Conservation (phyloP, 2,797 vertebrate species). For the Lateolabrax maculatus region DNA sequence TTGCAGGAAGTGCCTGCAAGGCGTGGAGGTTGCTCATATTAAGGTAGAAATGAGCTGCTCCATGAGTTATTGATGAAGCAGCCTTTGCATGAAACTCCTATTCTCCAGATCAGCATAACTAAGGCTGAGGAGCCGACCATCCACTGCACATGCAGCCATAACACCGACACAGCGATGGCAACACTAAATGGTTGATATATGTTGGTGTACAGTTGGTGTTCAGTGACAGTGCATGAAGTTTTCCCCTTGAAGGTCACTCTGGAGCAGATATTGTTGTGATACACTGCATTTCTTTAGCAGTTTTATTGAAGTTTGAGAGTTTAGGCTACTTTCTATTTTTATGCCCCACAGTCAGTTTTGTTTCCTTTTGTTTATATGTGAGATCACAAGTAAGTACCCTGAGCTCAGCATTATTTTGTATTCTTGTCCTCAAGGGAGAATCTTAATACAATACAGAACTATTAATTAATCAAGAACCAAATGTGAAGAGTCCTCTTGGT, state of each 20-base stretch:
- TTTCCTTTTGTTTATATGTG: not conserved
- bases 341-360: not conserved
- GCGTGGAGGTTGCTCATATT: conserved; percentile 30
- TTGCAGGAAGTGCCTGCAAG: conserved; percentile 69
- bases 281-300: not conserved
- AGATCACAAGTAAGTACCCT: not conserved
- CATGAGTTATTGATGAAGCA: conserved; percentile 74
- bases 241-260: not conserved
- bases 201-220: not conserved
- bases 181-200: not conserved
- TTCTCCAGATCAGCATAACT: conserved; percentile 22
- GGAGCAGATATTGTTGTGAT: not conserved
- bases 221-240: not conserved
- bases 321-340: not conserved
- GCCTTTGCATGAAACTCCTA: conserved; percentile 33
- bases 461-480: conserved; percentile 2
- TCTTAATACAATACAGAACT: not conserved
- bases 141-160: not conserved
- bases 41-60: conserved; percentile 54
- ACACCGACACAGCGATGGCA: not conserved
- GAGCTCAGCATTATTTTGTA: not conserved
- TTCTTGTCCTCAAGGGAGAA: not conserved
- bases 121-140: not conserved
- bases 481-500: not conserved
- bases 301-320: not conserved